Conservation (phyloP, 2,113 vertebrate genomes). For the Silurus asotus region DNA sequence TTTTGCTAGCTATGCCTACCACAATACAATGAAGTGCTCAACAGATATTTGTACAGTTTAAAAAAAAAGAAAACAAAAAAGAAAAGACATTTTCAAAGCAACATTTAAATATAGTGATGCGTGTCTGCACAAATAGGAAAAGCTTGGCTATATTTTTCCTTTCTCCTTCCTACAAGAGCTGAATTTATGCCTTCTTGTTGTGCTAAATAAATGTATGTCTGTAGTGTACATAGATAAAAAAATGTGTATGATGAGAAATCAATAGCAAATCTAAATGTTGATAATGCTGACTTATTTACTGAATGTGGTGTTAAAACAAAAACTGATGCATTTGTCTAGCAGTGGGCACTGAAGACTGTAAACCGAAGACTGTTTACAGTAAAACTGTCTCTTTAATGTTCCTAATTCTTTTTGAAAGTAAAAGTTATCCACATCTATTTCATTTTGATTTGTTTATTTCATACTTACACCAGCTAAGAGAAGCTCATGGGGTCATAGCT, state of each 20-base stretch:
- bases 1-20: background rate
- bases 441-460: background rate
- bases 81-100: background rate
- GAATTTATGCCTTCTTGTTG: constrained; percentile 42
- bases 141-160: constrained; percentile 42
- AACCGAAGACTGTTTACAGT: constrained; percentile 22
- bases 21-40: background rate
- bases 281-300: constrained; percentile 58
- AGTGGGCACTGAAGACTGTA: background rate
- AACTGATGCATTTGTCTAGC: constrained; percentile 45
- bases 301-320: constrained; percentile 68
- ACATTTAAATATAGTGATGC: constrained; percentile 45
- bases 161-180: constrained; percentile 9
- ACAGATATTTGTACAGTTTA: constrained; percentile 37
- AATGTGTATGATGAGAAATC: background rate
- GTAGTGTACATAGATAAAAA: constrained; percentile 48
- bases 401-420: constrained; percentile 39
- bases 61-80: background rate
- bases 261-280: constrained; percentile 56
- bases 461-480: background rate
- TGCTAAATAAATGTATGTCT: constrained; percentile 50
- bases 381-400: constrained; percentile 45
- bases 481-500: background rate
- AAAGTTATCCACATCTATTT: constrained; percentile 13
- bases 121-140: constrained; percentile 32